Base-by-base conservation (phyloP, 1,140 invertebrate species). In the Dinoponera quadriceps region DNA sequence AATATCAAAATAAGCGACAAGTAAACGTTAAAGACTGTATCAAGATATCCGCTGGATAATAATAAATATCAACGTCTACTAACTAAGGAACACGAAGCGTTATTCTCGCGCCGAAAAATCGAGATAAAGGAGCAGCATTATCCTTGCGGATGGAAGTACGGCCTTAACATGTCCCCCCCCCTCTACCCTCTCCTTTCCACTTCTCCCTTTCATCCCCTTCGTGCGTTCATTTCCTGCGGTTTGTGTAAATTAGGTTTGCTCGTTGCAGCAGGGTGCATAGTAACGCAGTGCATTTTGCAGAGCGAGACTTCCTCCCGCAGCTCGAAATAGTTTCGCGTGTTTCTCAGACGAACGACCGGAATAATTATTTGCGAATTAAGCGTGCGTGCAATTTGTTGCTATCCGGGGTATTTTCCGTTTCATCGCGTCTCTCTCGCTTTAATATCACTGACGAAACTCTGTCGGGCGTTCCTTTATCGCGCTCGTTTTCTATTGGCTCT, bases 211-310 rank as follows among this genome's bases (percentile, higher is more conserved):
- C 75, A 80, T 71, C 75, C 66, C 51, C 75, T 71, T 71, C 65
- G 75, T 80, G 65, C 51, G 65, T 80, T 80, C 54, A 80, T 80
- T 80, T 80, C 75, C 75, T 80, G 65, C 75, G 65, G 75, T 80
- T 80, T 80, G 75, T 80, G 75, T 80, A 80, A 80, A 80, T 80
- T 80, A 80, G 75, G 75, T 80, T 80, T 80, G 65, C 75, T 71
- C 44, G 51, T 80, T 80, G 75, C 65, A 80, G 51, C 65, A 48
- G 75, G 65, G 65, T 59, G 54, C 65, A 80, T 59, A 71, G 75
- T 80, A 80, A 80, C 65, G 25, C 14, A 80, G 65, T 57, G 65
- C 54, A 71, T 80, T 80, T 80, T 80, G 75, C 44, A 44, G 75
- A 59, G 54, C 75, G 75, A 77, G 75, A 69, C 65, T 80, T 80